Evolutionary conservation across 2,113 vertebrate species (phyloP).

Genomic region (Rhipidura dahli): DNA sequence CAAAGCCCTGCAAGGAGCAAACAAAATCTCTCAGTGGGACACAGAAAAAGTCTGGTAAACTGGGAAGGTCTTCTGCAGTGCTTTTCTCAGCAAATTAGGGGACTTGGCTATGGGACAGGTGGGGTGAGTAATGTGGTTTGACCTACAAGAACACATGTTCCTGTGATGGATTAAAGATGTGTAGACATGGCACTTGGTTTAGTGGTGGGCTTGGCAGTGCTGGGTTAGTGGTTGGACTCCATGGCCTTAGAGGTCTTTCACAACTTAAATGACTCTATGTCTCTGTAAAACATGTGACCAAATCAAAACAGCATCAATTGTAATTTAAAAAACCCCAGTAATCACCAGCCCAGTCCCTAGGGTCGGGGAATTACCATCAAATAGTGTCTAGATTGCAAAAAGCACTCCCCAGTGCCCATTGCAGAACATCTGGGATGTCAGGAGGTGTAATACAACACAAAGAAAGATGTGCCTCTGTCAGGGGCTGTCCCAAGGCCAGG

Average conservation of each 20-base stretch:
- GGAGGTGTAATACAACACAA: not conserved
- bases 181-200: not conserved
- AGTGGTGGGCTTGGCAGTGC: not conserved
- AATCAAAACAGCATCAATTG: not conserved
- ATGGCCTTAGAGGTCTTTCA: not conserved
- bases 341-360: not conserved
- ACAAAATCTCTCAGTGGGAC: not conserved
- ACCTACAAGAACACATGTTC: not conserved
- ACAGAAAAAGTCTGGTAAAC: not conserved
- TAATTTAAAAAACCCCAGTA: fast-evolving
- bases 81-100: not conserved
- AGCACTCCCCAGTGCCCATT: fast-evolving
- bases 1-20: not conserved
- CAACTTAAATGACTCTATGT: too few species aligned
- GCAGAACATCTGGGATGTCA: not conserved
- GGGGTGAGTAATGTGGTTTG: not conserved
- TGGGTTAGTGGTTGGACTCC: not conserved
- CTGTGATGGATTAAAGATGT: not conserved
- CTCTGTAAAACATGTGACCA: not conserved
- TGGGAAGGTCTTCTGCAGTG: not conserved
- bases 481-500: not conserved
- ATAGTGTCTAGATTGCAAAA: not conserved
- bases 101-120: not conserved
- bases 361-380: not conserved
- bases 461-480: not conserved